Conservation (phyloP, 2,113 vertebrate genomes). For the Pipa parva region DNA sequence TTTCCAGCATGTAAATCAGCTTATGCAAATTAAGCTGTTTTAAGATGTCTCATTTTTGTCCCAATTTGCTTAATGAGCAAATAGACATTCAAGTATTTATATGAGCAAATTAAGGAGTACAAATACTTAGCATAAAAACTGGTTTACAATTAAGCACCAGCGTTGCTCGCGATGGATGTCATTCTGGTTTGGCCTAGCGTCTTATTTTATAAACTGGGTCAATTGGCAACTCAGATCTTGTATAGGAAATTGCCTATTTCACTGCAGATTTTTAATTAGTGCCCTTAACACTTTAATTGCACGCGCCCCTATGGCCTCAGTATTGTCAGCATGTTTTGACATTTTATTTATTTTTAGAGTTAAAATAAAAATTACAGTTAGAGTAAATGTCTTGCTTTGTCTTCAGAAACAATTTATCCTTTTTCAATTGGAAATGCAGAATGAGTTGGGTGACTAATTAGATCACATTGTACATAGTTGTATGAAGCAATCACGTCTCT, state of each 20-base stretch:
- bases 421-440: too few relatives aligned
- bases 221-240: conserved; percentile 34
- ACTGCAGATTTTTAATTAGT: conserved; percentile 42
- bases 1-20: conserved; percentile 31
- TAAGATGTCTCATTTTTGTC: conserved; percentile 39
- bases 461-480: too few relatives aligned
- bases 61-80: conserved; percentile 44
- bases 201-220: conserved; percentile 42
- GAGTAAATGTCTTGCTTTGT: too few relatives aligned
- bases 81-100: conserved; percentile 43
- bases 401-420: too few relatives aligned
- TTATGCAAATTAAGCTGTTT: conserved; percentile 42
- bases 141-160: conserved; percentile 44
- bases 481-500: too few relatives aligned
- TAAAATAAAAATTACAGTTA: too few relatives aligned
- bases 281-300: conserved; percentile 36
- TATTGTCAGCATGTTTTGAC: conserved; percentile 3
- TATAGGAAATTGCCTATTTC: conserved; percentile 41
- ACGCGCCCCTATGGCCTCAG: conserved; percentile 23
- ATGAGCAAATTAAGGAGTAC: conserved; percentile 43
- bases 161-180: conserved; percentile 28
- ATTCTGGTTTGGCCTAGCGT: conserved; percentile 28
- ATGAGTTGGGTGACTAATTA: too few relatives aligned
- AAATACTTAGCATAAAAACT: conserved; percentile 44
- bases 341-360: too few relatives aligned